Conservation (phyloP, 2,113 vertebrate species). For the Corydoras sp. region DNA sequence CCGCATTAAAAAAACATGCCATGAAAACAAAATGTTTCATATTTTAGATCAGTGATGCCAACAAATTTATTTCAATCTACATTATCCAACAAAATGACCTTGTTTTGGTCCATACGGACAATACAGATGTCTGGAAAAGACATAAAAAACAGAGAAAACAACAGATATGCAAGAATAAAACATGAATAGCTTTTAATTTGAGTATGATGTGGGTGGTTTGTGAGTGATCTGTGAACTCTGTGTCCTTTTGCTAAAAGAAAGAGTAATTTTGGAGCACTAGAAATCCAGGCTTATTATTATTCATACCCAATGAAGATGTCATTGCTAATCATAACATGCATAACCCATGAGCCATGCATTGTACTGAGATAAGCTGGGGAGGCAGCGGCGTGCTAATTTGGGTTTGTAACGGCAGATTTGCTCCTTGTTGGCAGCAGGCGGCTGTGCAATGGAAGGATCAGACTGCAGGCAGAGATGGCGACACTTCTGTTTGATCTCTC, state of each 20-base stretch:
- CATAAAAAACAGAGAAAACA: not conserved
- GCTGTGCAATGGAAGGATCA: constrained; percentile 44
- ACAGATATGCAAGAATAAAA: constrained; percentile 2
- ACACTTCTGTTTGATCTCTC: constrained; percentile 50
- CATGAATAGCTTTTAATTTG: constrained; percentile 10
- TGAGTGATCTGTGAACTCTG: constrained; percentile 23
- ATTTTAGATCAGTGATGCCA: not conserved
- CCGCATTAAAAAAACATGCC: too few species aligned
- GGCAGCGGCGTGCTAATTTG: constrained; percentile 41
- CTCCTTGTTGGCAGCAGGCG: constrained; percentile 40
- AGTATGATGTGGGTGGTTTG: not conserved
- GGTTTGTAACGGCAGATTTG: constrained; percentile 45
- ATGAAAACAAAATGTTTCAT: too few species aligned
- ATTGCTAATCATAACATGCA: constrained; percentile 35
- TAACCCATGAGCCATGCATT: constrained; percentile 26
- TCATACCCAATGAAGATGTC: constrained; percentile 50
- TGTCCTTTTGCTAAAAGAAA: constrained; percentile 33
- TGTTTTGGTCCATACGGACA: not conserved
- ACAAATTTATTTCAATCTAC: not conserved
- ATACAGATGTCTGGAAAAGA: not conserved
- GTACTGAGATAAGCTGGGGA: constrained; percentile 37
- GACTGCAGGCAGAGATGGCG: constrained; percentile 26
- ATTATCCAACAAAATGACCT: constrained; percentile 16
- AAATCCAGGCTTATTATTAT: constrained; percentile 36
- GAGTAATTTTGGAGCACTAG: constrained; percentile 20